Conservation (phyloP, 2,113 vertebrate genomes). For the Scophthalmus maximus region DNA sequence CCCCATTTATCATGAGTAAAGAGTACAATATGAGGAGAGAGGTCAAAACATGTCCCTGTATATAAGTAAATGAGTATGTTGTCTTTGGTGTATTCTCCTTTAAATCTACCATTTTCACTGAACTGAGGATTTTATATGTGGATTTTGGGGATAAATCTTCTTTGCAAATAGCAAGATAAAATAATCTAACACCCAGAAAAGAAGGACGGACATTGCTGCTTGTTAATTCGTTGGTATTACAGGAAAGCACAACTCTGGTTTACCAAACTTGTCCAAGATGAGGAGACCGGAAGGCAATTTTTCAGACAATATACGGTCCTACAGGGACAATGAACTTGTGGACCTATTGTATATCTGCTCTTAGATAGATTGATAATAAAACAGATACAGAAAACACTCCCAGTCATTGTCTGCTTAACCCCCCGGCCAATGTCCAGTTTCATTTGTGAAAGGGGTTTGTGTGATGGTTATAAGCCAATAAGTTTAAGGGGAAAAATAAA, state of each 20-base stretch:
- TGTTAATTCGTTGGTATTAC: constrained; percentile 17
- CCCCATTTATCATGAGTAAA: background rate
- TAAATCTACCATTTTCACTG: background rate
- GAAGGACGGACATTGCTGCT: no score
- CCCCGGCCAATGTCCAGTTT: constrained; percentile 15
- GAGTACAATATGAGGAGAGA: background rate
- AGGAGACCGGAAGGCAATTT: background rate
- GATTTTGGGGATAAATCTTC: background rate
- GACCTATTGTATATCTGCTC: constrained; percentile 15
- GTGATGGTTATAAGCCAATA: background rate
- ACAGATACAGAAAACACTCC: constrained; percentile 9
- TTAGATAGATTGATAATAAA: constrained; percentile 37
- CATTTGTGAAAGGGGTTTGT: background rate
- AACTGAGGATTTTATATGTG: constrained; percentile 2
- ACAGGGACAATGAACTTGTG: background rate
- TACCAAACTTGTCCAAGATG: background rate
- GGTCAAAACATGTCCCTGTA: background rate
- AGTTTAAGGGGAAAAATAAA: background rate
- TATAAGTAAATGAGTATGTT: background rate
- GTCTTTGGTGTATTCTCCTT: background rate
- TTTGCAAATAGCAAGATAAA: background rate
- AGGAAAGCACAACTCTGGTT: background rate
- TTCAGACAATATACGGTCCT: background rate
- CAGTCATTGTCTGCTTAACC: constrained; percentile 17
- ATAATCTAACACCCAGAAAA: background rate